Evolutionary conservation across 1,140 invertebrate genomes (phyloP).

Genomic region (Drosophila malerkotliana): DNA sequence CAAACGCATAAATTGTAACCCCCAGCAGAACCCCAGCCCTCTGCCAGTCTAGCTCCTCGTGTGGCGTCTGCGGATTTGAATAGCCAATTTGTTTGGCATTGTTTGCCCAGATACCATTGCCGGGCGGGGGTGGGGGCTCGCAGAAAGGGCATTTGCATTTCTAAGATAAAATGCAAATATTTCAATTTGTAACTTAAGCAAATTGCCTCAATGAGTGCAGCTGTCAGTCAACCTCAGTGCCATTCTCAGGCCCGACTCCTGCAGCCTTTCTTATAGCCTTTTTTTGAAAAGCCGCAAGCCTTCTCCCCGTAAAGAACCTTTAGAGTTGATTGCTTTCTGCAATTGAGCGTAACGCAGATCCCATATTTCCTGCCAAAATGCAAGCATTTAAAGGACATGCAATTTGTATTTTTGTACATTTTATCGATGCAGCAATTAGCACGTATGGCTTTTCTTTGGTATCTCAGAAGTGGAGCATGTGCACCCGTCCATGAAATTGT

Average conservation of each 20-base stretch:
- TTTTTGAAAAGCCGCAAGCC: constrained; percentile 16
- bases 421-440: constrained; percentile 62
- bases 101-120: constrained; percentile 68
- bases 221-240: constrained; percentile 68
- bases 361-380: constrained; percentile 15
- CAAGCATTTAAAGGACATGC: constrained; percentile 1
- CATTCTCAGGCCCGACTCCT: constrained; percentile 12
- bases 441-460: not conserved
- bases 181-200: constrained; percentile 83
- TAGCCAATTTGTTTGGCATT: constrained; percentile 82
- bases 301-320: constrained; percentile 55
- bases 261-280: not conserved
- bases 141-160: constrained; percentile 69
- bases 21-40: constrained; percentile 34
- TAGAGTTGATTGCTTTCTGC: constrained; percentile 65
- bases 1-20: constrained; percentile 75
- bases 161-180: constrained; percentile 83
- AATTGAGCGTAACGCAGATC: constrained; percentile 60
- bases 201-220: constrained; percentile 82
- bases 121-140: not conserved
- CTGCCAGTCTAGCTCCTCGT: constrained; percentile 23
- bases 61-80: constrained; percentile 75
- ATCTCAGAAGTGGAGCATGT: too few relatives aligned
- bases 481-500: not conserved
- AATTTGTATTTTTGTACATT: constrained; percentile 35